Conservation (phyloP, 2,113 vertebrate species). For the Craseonycteris thonglongyai region DNA sequence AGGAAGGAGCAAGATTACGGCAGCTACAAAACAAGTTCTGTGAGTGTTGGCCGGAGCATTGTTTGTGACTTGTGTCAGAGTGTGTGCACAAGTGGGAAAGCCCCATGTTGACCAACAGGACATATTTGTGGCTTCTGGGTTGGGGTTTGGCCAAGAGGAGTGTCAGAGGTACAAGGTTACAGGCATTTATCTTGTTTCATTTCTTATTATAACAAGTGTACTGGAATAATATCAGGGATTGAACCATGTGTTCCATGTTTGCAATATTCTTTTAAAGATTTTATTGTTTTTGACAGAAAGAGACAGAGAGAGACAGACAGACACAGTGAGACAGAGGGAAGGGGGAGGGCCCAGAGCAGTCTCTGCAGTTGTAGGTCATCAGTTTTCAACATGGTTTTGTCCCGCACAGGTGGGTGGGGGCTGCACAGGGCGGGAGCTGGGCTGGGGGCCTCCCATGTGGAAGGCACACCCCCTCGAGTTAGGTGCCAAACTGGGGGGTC, state of each 20-base stretch:
- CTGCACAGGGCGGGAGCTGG: too few relatives aligned
- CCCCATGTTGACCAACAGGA: neutral
- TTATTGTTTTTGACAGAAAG: too few relatives aligned
- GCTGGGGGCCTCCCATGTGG: too few relatives aligned
- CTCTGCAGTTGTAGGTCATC: too few relatives aligned
- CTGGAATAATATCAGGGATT: neutral
- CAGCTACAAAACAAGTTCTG: neutral
- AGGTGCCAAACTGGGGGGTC: too few relatives aligned
- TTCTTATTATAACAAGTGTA: slow-evolving; percentile 34
- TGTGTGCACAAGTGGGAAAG: neutral
- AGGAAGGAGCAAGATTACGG: slow-evolving; percentile 7
- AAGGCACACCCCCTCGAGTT: too few relatives aligned
- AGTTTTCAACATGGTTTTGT: too few relatives aligned
- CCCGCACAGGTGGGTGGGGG: too few relatives aligned
- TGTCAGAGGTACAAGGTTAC: slow-evolving; percentile 2
- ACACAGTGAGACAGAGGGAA: too few relatives aligned
- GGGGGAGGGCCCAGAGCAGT: too few relatives aligned
- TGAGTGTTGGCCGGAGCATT: slow-evolving; percentile 12
- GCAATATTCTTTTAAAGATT: too few relatives aligned
- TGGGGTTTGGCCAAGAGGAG: slow-evolving; percentile 25
- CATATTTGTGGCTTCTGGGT: slow-evolving; percentile 49
- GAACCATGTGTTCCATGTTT: neutral
- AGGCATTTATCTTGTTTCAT: neutral
- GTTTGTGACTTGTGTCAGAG: slow-evolving; percentile 48
- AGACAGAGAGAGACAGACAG: too few relatives aligned